These are phyloP conservation scores for Cynodonichthys magdalenae DNA, from an alignment of 2,797 vertebrate species.

Conservation along the genomic window DNA sequence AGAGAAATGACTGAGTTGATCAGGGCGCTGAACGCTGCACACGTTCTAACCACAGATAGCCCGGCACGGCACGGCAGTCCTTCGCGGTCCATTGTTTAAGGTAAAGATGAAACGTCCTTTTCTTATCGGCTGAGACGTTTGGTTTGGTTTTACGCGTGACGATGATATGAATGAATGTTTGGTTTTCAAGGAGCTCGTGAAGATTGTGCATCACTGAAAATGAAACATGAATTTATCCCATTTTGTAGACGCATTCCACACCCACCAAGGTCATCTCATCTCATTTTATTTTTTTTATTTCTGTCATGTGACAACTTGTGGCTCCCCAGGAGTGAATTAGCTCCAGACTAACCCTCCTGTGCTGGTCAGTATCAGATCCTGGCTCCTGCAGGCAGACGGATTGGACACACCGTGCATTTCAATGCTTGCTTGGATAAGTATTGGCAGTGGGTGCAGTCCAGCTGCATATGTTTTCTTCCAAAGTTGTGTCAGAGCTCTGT, in stretches of 20 bases:
- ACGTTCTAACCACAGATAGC: not conserved
- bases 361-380: not conserved
- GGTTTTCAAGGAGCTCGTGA: not conserved
- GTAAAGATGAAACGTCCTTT: constrained; percentile 6
- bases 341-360: not conserved
- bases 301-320: constrained; percentile 51
- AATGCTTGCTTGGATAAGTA: too few species aligned
- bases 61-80: constrained; percentile 6
- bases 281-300: not conserved
- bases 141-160: not conserved
- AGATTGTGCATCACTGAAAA: not conserved
- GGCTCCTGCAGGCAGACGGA: too few species aligned
- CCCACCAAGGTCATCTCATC: not conserved
- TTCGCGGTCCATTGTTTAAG: not conserved
- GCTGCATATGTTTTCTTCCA: too few species aligned
- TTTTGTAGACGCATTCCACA: not conserved
- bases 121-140: not conserved
- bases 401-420: too few species aligned
- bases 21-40: constrained; percentile 42
- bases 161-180: not conserved
- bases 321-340: constrained; percentile 21
- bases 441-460: too few species aligned
- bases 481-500: too few species aligned
- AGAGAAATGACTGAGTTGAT: not conserved
- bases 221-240: not conserved